phyloP scores from a whole-genome alignment of 2,113 vertebrate species.

The Acinonyx jubatus region DNA sequence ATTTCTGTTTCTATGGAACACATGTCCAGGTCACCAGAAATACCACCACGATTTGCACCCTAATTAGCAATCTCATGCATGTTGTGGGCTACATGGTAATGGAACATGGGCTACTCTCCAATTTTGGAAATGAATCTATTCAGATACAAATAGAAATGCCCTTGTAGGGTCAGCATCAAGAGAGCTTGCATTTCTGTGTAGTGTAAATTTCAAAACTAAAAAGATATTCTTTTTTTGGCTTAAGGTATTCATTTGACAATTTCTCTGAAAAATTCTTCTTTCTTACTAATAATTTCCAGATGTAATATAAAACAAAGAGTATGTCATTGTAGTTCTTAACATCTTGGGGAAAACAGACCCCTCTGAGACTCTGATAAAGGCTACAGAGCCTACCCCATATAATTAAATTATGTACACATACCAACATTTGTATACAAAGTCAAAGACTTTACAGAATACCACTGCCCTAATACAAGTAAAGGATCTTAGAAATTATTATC shows the following conservation, averaged over 20 bases:
- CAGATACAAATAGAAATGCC: slow-evolving; percentile 67
- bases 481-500: not conserved
- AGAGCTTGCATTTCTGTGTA: slow-evolving; percentile 17
- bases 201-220: slow-evolving; percentile 51
- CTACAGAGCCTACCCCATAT: not conserved
- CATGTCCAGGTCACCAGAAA: slow-evolving; percentile 69
- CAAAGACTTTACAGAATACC: not conserved
- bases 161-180: slow-evolving; percentile 24
- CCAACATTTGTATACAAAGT: not conserved
- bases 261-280: slow-evolving; percentile 5
- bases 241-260: not conserved
- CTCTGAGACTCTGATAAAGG: slow-evolving; percentile 8
- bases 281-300: not conserved
- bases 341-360: not conserved
- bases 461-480: not conserved
- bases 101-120: slow-evolving; percentile 58
- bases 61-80: slow-evolving; percentile 56
- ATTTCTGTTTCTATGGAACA: slow-evolving; percentile 51
- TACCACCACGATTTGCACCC: slow-evolving; percentile 19
- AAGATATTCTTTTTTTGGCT: not conserved
- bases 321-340: not conserved
- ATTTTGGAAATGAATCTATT: slow-evolving; percentile 68
- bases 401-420: not conserved
- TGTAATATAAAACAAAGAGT: not conserved
- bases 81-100: slow-evolving; percentile 43